Percentiles rank a stretch among this genome's conserved stretches.
Conservation (phyloP, 2,797 vertebrate genomes). For the Fringilla coelebs region DNA sequence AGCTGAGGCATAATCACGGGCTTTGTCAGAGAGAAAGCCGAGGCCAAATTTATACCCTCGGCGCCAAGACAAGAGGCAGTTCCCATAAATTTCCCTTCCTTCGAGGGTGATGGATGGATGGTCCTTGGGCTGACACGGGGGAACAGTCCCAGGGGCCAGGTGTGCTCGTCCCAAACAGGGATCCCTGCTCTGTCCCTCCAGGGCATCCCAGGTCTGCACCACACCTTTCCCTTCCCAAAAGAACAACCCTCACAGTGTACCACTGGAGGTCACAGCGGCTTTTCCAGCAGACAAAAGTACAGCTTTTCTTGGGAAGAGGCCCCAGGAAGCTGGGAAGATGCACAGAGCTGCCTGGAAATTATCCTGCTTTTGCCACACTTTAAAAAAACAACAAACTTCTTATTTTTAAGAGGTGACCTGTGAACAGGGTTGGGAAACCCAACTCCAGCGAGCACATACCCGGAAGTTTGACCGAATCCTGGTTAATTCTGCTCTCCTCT, state of each 20-base stretch:
- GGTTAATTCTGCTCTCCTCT: slow-evolving; percentile 24
- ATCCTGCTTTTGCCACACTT: background rate
- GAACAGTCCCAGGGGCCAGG: background rate
- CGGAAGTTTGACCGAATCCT: slow-evolving; percentile 68
- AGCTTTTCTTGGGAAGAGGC: background rate
- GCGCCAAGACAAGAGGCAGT: background rate
- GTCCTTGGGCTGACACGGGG: background rate
- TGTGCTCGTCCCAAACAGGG: background rate
- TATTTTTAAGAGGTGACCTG: background rate
- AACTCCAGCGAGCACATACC: slow-evolving; percentile 69
- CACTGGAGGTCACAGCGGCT: fast-evolving
- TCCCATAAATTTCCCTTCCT: background rate
- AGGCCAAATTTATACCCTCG: background rate
- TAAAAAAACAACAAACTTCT: background rate
- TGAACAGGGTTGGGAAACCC: background rate
- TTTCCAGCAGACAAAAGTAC: background rate
- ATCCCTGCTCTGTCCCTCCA: background rate
- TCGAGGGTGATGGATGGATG: background rate
- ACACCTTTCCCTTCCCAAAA: background rate
- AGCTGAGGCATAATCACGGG: slow-evolving; percentile 3
- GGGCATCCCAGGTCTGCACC: background rate
- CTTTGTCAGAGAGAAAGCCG: background rate
- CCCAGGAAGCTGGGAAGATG: background rate
- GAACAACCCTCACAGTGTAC: background rate
- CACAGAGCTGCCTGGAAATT: background rate